Evolutionary conservation across 2,888 invertebrate genomes (phyloP).

Genomic region (Sarcophaga caerulescens): DNA sequence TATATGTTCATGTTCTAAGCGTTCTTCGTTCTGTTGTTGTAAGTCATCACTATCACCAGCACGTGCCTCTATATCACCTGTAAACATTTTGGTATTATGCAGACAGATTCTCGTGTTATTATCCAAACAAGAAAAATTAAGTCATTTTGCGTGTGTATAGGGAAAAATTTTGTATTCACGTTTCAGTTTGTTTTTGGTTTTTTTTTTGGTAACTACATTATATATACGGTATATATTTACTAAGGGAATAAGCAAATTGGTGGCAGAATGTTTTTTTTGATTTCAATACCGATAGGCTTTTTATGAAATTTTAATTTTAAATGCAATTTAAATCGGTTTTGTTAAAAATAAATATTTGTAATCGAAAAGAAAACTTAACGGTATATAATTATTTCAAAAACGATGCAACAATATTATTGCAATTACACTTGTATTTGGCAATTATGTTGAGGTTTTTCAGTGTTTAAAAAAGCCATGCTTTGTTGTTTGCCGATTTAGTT

Average conservation of each 20-base stretch:
- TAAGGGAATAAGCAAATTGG: slow-evolving; percentile 64
- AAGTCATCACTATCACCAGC: slow-evolving; percentile 44
- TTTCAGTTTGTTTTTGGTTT: slow-evolving; percentile 28
- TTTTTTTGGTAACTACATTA: slow-evolving; percentile 44
- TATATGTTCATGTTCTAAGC: slow-evolving; percentile 66
- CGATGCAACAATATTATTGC: no score
- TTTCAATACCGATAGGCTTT: not conserved
- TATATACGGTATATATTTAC: slow-evolving; percentile 47
- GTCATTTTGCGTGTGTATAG: slow-evolving; percentile 59
- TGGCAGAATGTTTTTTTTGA: slow-evolving; percentile 44
- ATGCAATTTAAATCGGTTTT: not conserved
- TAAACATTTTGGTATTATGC: slow-evolving; percentile 79
- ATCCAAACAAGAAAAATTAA: slow-evolving; percentile 66
- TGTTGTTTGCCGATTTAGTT: not conserved
- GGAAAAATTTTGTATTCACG: slow-evolving; percentile 54
- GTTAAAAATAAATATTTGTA: not conserved
- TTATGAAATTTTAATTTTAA: not conserved
- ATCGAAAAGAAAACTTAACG: not conserved
- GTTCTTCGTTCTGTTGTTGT: slow-evolving; percentile 13
- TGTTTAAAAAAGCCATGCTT: not conserved
- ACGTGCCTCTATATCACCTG: slow-evolving; percentile 75
- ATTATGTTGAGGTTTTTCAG: not conserved
- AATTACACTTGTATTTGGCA: no score
- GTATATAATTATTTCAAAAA: slow-evolving; percentile 63
- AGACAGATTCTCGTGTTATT: slow-evolving; percentile 72